Evolutionary conservation across 2,113 vertebrate genomes (phyloP), one percentile per base, ranked within the genome.

Genomic region (Martes martes): DNA sequence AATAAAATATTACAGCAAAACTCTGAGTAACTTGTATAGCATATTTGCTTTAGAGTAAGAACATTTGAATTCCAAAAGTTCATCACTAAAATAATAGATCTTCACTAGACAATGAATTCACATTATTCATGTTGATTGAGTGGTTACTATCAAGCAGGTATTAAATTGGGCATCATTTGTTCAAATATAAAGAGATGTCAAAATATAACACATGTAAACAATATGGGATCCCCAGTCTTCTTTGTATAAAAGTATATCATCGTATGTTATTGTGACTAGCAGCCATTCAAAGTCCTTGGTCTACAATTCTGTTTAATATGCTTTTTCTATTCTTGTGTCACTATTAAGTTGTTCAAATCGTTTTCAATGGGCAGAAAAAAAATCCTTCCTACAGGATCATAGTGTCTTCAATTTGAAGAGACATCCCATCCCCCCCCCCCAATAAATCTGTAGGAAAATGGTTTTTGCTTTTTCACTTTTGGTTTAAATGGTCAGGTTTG

Each of bases 41-140:
- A 21, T 76, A 92, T 94, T 91, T 92, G 89, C 57, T 94, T 52
- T 76, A 80, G 28, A 15, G 11, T 82, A 94, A 94, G 57, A 90
- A 88, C 89, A 97, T 89, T 76, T n/a, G 73, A 79, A 96, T 83
- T 91, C 52, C 88, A 88, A 96, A 97, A 71, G 28, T 16, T 23
- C 79, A 81, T 71, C 85, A 94, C 76, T 59, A 87, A 93, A 95
- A 94, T 45, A 94, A 87, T 0, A 39, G 14, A 42, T 65, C 13
- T 78, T 95, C 82, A 92, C 55, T 73, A 94, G 28, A 92, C 39
- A 76, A 84, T 36, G 31, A 97, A 82, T 47, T 96, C 67, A 79
- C 19, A 84, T 9, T 47, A 39, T 65, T 93, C 71, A 89, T 65
- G 42, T 33, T 69, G 59, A 55, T 1, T 61, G 65, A 76, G 19